Evolutionary conservation across 2,797 vertebrate genomes (phyloP), one percentile per base, ranked within the genome.

Genomic region (Sylvia borin): DNA sequence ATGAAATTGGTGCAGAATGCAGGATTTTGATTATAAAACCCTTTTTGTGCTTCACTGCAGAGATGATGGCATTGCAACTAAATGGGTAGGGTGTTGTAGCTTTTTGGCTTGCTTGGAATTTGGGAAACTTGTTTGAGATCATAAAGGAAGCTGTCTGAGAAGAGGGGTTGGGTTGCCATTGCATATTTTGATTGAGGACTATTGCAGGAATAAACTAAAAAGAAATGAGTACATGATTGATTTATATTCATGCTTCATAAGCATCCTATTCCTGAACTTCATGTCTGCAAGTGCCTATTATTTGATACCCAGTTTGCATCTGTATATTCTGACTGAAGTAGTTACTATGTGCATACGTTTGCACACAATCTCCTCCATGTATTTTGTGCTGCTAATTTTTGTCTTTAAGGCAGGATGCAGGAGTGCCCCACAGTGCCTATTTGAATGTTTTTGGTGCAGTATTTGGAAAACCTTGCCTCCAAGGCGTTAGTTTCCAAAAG

Each of bases 1-100:
- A 40, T 77, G 20, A 42, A 53, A 36, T 27, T 10, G n/a, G 36
- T 45, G 61, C 53, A 81, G 54, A 85, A 61, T 62, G 21, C 29
- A 31, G 43, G 26, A 74, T 64, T 95, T 47, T 93, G 57, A 57
- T 96, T 42, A 74, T 76, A 43, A 62, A 60, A 2, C 38, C 16
- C 7, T 79, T 92, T 85, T 43, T 85, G 29, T 93, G 32, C n/a
- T n/a, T 92, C 31, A 29, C 29, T 75, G 85, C n/a, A 60, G 27
- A 64, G 45, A 24, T 64, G 50, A 24, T 64, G 50, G 15, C 42
- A 45, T 65, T 76, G 21, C 53, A 85, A 55, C 21, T 76, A 68
- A 62, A 55, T 5, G 32, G 24, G 4, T 54, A 36, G 34, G 25
- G 9, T 72, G 32, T 85, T 71, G 45, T 85, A 57, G 40, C 17